Percentiles rank a stretch among this genome's conserved stretches.
Conservation (phyloP, 1,140 invertebrate genomes). For the Anastatus disparis region DNA sequence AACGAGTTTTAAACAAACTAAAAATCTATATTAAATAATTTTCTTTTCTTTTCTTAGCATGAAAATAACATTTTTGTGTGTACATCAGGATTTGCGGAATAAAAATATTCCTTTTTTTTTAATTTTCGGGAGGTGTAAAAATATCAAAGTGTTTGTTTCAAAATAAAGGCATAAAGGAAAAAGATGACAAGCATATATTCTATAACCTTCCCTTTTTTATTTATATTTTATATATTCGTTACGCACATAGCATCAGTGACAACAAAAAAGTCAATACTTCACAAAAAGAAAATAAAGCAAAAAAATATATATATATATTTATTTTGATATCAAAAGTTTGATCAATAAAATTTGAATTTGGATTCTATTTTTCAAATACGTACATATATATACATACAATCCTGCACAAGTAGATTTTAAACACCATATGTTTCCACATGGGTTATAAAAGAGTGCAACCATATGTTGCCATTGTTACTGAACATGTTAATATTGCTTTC, state of each 20-base stretch:
- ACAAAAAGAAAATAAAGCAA: neutral
- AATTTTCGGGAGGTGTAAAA: neutral
- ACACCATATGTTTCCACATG: slow-evolving; percentile 34
- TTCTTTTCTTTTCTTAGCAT: no score
- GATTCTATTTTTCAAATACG: slow-evolving; percentile 35
- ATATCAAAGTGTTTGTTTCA: neutral
- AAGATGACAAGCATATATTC: neutral
- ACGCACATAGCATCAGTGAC: neutral
- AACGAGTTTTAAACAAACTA: no score
- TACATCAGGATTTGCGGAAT: no score
- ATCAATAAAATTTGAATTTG: slow-evolving; percentile 38
- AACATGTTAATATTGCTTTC: slow-evolving; percentile 37
- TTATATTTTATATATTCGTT: slow-evolving; percentile 19
- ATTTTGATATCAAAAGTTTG: slow-evolving; percentile 24
- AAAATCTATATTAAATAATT: no score
- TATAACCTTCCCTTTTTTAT: slow-evolving; percentile 6
- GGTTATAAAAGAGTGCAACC: neutral
- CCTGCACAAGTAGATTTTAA: slow-evolving; percentile 36
- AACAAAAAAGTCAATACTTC: neutral
- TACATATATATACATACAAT: slow-evolving; percentile 6
- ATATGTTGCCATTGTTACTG: slow-evolving; percentile 37
- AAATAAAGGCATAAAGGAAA: neutral
- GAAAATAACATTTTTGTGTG: no score
- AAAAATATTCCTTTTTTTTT: neutral
- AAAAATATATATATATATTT: neutral